A percentile compares a stretch with the other conserved stretches of the same genome.
Evolutionary conservation across 2,888 invertebrate genomes (phyloP).

Genomic region (Archips xylosteana): DNA sequence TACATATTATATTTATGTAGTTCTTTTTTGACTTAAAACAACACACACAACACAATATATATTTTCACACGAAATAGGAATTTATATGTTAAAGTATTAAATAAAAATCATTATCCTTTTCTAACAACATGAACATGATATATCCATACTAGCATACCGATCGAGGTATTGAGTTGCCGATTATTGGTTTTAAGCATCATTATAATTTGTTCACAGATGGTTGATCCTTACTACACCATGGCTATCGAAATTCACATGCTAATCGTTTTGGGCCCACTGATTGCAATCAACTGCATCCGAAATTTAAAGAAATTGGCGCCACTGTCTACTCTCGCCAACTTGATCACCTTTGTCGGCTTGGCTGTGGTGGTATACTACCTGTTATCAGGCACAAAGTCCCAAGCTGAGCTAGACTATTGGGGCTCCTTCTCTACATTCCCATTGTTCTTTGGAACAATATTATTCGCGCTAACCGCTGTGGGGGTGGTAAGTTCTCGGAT

Average conservation of each 20-base stretch:
- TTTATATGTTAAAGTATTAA: no score
- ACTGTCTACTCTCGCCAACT: slow-evolving; percentile 93
- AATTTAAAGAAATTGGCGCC: slow-evolving; percentile 93
- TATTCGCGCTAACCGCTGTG: slow-evolving; percentile 95
- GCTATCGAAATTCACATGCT: slow-evolving; percentile 87
- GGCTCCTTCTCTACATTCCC: slow-evolving; percentile 84
- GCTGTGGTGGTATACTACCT: slow-evolving; percentile 91
- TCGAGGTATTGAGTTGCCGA: no score
- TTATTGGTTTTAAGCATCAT: neutral
- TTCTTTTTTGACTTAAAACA: no score
- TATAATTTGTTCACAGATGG: slow-evolving; percentile 68
- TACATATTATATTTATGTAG: no score
- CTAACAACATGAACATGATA: no score
- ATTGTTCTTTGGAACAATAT: slow-evolving; percentile 94
- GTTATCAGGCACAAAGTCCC: slow-evolving; percentile 81
- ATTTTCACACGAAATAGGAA: no score
- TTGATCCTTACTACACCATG: slow-evolving; percentile 72
- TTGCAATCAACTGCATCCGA: slow-evolving; percentile 89
- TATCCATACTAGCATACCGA: no score
- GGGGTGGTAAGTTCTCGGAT: slow-evolving; percentile 87
- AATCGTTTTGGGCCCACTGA: slow-evolving; percentile 88
- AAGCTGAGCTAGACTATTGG: slow-evolving; percentile 65
- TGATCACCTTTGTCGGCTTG: slow-evolving; percentile 91
- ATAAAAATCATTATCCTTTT: no score
- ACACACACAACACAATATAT: no score